Base-by-base conservation (phyloP, 2,113 vertebrate genomes). In the Prochilodus magdalenae region DNA sequence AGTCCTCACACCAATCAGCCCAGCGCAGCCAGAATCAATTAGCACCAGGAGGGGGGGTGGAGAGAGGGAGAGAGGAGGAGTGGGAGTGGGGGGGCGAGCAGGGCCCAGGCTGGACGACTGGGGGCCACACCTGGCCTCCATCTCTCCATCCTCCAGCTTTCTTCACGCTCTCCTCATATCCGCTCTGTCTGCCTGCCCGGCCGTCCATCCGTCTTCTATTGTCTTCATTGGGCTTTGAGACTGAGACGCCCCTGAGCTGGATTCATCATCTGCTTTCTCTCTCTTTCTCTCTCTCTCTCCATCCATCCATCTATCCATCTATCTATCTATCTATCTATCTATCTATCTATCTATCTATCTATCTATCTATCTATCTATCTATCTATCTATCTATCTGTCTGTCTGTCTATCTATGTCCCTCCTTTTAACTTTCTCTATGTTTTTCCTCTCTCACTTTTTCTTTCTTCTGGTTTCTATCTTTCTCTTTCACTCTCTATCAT, bases 1-100 rank as follows among this genome's bases (percentile, higher is more conserved):
- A 84, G 82, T 86, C 86, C 86, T 89, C 87, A 89, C 89, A 89
- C 87, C 87, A 90, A 90, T 90, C 89, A 90, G 86, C 83, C 84
- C 82, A 73, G 81, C 88, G 83, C 87, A 87, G 89, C 77, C 76
- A 86, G 89, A 90, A 89, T 89, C 89, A 90, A 90, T 90, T 90
- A 90, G 86, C 89, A 90, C 89, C 87, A 84, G 78, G 83, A 84
- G 84, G 84, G 81, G 70, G 60, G 71, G 62, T 36, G 33, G 55
- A 84, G 63, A 65, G 69, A 51, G 63, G 29, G 47, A 81, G 76
- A 77, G 40, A 80, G 59, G 81, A 29, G 59, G n/a, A 30, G 44
- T 24, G 20, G 10, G 26, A 16, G 8, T 16, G 15, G n/a, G 26
- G 49, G 60, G 29, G 13, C 11, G 49, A 67, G 49, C 40, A 27